A percentile compares a stretch with the other conserved stretches of the same genome.
Evolutionary conservation across 2,113 vertebrate genomes (phyloP).

Genomic region (Camelus bactrianus): DNA sequence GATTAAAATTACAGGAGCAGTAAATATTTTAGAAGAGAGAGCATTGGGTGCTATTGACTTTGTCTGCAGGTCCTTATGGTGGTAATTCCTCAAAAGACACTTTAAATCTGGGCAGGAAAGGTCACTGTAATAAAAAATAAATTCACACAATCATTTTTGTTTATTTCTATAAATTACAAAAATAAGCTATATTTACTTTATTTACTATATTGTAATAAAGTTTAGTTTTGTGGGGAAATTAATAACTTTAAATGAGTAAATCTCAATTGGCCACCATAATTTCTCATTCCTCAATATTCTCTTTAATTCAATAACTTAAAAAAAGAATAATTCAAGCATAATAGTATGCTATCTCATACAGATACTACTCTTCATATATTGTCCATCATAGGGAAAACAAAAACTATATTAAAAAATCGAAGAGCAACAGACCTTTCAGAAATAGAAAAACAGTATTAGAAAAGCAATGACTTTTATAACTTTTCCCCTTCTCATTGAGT

Average conservation of each 20-base stretch:
- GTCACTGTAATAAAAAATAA: background rate
- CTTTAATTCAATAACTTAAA: background rate
- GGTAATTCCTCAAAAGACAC: background rate
- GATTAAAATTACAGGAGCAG: background rate
- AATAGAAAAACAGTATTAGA: background rate
- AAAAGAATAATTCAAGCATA: background rate
- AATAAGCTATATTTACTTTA: background rate
- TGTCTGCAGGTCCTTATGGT: background rate
- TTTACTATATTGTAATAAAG: background rate
- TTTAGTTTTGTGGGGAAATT: background rate
- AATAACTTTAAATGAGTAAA: background rate
- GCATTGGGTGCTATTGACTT: background rate
- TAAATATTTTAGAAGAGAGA: background rate
- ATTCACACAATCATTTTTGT: background rate
- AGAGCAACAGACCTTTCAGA: background rate
- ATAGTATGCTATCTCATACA: background rate
- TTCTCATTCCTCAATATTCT: background rate
- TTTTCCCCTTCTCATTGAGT: background rate
- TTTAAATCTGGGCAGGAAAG: background rate
- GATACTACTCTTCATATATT: background rate
- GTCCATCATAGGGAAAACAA: background rate
- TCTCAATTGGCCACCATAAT: background rate
- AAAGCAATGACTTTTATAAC: background rate
- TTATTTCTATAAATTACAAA: background rate
- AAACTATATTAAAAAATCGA: background rate